Evolutionary conservation across 2,797 vertebrate species (phyloP).

Genomic region (Sebastes oblongus): DNA sequence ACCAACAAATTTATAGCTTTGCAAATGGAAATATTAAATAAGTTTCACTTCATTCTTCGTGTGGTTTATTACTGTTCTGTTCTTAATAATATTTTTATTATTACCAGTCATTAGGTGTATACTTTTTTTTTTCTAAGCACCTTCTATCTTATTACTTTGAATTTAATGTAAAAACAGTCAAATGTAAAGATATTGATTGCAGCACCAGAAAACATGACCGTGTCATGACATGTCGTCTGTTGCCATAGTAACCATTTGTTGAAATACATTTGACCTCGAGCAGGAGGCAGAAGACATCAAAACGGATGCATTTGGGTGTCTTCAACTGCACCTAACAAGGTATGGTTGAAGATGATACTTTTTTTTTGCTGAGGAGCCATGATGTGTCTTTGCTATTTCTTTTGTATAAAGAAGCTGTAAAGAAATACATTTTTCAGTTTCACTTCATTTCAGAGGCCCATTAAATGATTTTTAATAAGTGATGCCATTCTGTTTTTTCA

Average conservation of each 20-base stretch:
- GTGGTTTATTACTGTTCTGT: neutral
- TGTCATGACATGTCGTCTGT: no score
- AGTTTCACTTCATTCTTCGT: conserved; percentile 10
- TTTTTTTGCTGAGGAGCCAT: fast-evolving
- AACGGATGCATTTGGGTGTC: no score
- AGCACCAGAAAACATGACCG: no score
- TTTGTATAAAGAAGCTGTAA: neutral
- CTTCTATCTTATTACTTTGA: neutral
- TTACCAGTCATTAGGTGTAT: neutral
- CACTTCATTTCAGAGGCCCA: neutral
- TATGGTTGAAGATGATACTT: no score
- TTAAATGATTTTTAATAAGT: neutral
- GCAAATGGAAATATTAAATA: conserved; percentile 40
- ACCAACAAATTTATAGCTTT: conserved; percentile 12
- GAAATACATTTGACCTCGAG: no score
- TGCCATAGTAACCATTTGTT: no score
- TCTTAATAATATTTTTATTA: neutral
- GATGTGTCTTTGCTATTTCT: neutral
- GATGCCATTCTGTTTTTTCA: no score
- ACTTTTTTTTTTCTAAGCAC: neutral
- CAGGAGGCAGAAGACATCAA: no score
- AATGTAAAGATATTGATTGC: no score
- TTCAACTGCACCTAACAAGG: no score
- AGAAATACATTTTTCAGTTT: neutral
- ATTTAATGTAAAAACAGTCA: neutral